A percentile compares a stretch with the other conserved stretches of the same genome.
phyloP scores from a whole-genome alignment of 2,113 vertebrate species.

The Alces alces region DNA sequence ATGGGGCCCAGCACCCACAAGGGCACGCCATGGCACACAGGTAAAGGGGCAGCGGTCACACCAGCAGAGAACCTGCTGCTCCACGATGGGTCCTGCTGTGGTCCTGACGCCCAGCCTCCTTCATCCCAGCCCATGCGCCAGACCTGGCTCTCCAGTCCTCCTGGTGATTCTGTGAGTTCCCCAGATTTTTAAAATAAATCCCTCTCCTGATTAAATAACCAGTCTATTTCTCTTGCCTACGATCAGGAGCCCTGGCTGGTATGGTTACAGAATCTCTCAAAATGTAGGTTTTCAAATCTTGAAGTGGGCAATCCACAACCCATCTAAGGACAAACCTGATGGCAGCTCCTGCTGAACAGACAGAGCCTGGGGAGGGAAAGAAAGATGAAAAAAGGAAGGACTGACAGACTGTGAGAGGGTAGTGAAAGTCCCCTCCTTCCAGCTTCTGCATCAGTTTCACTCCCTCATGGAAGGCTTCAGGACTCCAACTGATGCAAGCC shows the following conservation, averaged over 20 bases:
- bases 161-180: no score
- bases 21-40: no score
- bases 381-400: not conserved
- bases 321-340: not conserved
- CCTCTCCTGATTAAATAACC: not conserved
- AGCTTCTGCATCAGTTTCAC: not conserved
- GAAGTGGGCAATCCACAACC: fast-evolving
- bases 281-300: not conserved
- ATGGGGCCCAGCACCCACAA: fast-evolving
- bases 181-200: not conserved
- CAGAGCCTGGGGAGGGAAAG: not conserved
- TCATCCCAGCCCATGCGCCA: not conserved
- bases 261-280: not conserved
- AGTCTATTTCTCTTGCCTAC: not conserved
- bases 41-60: no score
- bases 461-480: not conserved
- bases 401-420: not conserved
- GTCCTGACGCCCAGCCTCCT: not conserved
- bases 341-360: not conserved
- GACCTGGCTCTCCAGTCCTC: not conserved
- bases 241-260: not conserved
- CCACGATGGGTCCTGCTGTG: fast-evolving
- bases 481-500: not conserved
- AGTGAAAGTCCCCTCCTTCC: not conserved
- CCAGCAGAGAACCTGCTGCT: not conserved